Percentiles rank a stretch among this genome's conserved stretches.
These are phyloP conservation scores for Andrena chrysosceles DNA, from an alignment of 2,888 invertebrate genomes.

Conservation along the genomic window DNA sequence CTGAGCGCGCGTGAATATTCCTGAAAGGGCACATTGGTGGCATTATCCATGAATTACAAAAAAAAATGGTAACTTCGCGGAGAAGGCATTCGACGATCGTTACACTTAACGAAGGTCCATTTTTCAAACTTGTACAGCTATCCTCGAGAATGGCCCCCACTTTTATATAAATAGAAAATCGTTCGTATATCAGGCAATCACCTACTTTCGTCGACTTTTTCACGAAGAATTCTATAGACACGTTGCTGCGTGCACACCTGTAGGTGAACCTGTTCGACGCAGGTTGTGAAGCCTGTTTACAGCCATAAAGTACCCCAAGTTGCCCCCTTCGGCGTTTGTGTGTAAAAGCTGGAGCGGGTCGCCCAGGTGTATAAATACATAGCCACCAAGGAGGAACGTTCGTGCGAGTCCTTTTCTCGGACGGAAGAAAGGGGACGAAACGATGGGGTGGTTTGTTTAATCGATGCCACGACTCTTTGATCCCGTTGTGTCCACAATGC, in stretches of 20 bases:
- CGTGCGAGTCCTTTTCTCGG: slow-evolving; percentile 44
- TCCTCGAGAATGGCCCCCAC: background rate
- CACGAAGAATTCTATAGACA: background rate
- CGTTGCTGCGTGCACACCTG: slow-evolving; percentile 35
- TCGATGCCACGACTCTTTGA: slow-evolving; percentile 80
- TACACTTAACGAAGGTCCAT: background rate
- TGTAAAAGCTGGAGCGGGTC: background rate
- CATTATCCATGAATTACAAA: background rate
- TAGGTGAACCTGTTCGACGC: slow-evolving; percentile 52
- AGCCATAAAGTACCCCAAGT: slow-evolving; percentile 39
- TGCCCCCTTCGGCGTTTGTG: background rate
- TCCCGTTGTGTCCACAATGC: slow-evolving; percentile 69
- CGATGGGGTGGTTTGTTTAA: slow-evolving; percentile 81
- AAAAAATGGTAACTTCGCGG: background rate
- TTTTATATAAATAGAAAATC: background rate
- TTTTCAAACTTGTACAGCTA: background rate
- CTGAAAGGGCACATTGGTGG: background rate
- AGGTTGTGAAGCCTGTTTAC: slow-evolving; percentile 39
- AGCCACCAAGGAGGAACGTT: slow-evolving; percentile 40
- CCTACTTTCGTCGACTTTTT: background rate
- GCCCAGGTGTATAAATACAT: slow-evolving; percentile 45
- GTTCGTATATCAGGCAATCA: background rate
- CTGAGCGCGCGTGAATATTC: background rate
- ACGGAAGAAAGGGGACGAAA: slow-evolving; percentile 55
- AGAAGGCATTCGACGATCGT: background rate